A percentile compares a stretch with the other conserved stretches of the same genome.
Evolutionary conservation across 2,797 vertebrate genomes (phyloP).

Genomic region (Crocodylus rhombifer): DNA sequence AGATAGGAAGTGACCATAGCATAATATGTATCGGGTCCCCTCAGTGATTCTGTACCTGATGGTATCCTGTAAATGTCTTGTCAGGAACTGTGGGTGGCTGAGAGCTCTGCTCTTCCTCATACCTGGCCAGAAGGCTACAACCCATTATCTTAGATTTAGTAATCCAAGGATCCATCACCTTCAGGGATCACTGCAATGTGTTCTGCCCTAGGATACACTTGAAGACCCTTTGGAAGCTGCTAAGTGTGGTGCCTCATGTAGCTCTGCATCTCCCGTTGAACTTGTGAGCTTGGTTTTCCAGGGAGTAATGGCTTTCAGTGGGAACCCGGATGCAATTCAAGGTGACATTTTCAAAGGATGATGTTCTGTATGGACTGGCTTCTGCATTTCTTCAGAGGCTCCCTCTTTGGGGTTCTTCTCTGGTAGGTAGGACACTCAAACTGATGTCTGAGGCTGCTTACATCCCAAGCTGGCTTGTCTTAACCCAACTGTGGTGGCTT

Average conservation of each 20-base stretch:
- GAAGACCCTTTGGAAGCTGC: not conserved
- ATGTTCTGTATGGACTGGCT: not conserved
- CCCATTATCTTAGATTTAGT: rapidly evolving
- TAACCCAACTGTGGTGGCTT: not conserved
- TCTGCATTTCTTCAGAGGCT: not conserved
- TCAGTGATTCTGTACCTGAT: not conserved
- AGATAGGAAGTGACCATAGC: not conserved
- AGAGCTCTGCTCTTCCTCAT: not conserved
- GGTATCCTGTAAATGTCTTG: not conserved
- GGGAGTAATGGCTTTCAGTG: not conserved
- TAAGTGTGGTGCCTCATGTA: rapidly evolving
- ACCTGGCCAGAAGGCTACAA: rapidly evolving
- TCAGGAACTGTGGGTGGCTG: rapidly evolving
- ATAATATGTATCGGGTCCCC: not conserved
- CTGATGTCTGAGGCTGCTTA: not conserved
- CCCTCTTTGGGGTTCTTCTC: rapidly evolving
- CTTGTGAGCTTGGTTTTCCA: not conserved
- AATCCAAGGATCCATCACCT: not conserved
- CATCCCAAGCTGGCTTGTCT: not conserved
- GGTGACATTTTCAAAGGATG: not conserved
- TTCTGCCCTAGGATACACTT: not conserved
- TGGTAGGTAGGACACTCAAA: not conserved
- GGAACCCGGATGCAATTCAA: not conserved
- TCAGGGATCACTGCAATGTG: not conserved
- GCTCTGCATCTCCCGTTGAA: rapidly evolving